Percentiles rank a stretch among this genome's conserved stretches.
Evolutionary conservation across 2,113 vertebrate genomes (phyloP).

Genomic region (Equus quagga): DNA sequence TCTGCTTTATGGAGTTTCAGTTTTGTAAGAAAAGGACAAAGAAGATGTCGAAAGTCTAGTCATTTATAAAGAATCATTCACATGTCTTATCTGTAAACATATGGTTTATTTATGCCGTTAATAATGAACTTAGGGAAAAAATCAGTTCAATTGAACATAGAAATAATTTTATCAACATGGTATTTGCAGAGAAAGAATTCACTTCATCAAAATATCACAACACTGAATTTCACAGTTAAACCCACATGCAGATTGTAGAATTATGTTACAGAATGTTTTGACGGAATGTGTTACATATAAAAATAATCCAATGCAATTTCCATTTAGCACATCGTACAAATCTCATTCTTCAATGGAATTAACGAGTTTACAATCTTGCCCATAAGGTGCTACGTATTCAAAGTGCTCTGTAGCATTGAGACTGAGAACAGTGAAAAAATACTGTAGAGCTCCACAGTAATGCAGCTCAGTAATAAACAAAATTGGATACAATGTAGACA

Average conservation of each 20-base stretch:
- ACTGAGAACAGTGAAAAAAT: background rate
- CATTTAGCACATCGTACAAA: slow-evolving; percentile 69
- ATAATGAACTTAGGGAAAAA: slow-evolving; percentile 44
- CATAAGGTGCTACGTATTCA: slow-evolving; percentile 31
- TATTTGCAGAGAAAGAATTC: slow-evolving; percentile 55
- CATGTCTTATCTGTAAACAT: background rate
- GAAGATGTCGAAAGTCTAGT: background rate
- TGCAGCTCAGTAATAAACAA: background rate
- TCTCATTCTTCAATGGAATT: slow-evolving; percentile 55
- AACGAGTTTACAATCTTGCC: slow-evolving; percentile 39
- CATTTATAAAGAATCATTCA: slow-evolving; percentile 31
- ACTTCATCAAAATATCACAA: slow-evolving; percentile 68
- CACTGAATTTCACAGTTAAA: slow-evolving; percentile 74
- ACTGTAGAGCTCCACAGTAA: background rate
- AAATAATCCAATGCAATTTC: slow-evolving; percentile 71
- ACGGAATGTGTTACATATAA: slow-evolving; percentile 69
- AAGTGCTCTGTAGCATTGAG: slow-evolving; percentile 32
- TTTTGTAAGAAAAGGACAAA: slow-evolving; percentile 33
- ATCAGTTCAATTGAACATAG: background rate
- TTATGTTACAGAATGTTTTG: slow-evolving; percentile 44
- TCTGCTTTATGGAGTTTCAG: background rate
- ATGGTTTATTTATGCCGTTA: slow-evolving; percentile 64
- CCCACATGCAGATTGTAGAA: slow-evolving; percentile 58
- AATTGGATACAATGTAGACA: background rate
- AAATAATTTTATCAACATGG: slow-evolving; percentile 57